Percentiles rank a stretch among this genome's conserved stretches.
These are phyloP conservation scores for Novumbra hubbsi DNA, from an alignment of 2,797 vertebrate species.

Conservation along the genomic window DNA sequence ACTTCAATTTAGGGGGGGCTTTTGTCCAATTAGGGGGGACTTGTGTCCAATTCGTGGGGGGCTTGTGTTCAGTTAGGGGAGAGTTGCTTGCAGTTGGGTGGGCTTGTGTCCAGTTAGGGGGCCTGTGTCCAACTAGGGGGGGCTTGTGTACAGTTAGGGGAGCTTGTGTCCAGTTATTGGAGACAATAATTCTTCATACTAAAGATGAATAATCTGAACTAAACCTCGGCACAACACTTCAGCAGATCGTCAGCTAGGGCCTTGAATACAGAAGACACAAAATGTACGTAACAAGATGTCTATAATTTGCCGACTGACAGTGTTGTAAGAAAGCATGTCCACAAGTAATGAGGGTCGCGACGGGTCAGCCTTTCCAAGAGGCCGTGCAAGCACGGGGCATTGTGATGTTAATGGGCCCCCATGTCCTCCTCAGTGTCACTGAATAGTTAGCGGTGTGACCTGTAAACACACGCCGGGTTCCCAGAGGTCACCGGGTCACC, in stretches of 20 bases:
- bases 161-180: too few species aligned
- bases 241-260: background rate
- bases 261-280: slow-evolving; percentile 1
- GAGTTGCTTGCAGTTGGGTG: too few species aligned
- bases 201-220: background rate
- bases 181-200: background rate
- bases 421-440: slow-evolving; percentile 47
- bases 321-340: slow-evolving; percentile 37
- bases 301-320: slow-evolving; percentile 31
- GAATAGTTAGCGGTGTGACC: slow-evolving; percentile 36
- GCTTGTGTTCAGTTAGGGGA: too few species aligned
- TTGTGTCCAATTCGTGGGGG: too few species aligned
- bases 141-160: too few species aligned
- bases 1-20: too few species aligned
- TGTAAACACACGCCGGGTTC: slow-evolving; percentile 35
- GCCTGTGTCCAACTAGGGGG: too few species aligned
- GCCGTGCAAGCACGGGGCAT: slow-evolving; percentile 24
- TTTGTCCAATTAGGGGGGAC: too few species aligned
- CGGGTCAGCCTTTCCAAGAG: slow-evolving; percentile 44
- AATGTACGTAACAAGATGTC: slow-evolving; percentile 15
- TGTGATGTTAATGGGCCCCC: slow-evolving; percentile 41
- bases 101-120: too few species aligned
- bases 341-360: slow-evolving; percentile 44
- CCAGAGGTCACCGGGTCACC: slow-evolving; percentile 19
- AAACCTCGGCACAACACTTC: background rate